phyloP scores from a whole-genome alignment of 2,113 vertebrate genomes.

The Pachypanchax playfairii region DNA sequence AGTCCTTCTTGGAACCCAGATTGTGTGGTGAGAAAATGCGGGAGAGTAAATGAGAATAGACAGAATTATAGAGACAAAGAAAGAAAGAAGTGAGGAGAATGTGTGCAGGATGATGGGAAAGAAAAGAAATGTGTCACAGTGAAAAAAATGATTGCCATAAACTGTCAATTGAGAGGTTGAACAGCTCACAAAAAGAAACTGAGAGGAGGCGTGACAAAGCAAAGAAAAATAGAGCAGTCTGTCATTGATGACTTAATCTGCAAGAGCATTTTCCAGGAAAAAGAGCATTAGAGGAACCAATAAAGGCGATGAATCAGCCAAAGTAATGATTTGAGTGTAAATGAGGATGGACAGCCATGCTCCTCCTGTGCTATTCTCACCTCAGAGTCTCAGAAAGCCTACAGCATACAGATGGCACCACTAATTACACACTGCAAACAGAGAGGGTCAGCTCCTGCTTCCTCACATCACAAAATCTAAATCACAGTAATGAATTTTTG shows the following conservation, averaged over 20 bases:
- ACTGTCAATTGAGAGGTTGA: slow-evolving; percentile 45
- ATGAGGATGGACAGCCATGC: slow-evolving; percentile 68
- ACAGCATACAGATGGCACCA: slow-evolving; percentile 72
- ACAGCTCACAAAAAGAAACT: slow-evolving; percentile 26
- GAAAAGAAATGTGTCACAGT: slow-evolving; percentile 8
- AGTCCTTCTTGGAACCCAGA: slow-evolving; percentile 40
- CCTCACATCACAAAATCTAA: slow-evolving; percentile 27
- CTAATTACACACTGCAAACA: slow-evolving; percentile 69
- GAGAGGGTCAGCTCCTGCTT: slow-evolving; percentile 49
- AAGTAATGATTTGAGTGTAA: slow-evolving; percentile 70
- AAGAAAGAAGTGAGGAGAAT: slow-evolving; percentile 27
- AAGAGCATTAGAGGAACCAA: slow-evolving; percentile 43
- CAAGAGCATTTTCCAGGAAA: slow-evolving; percentile 50
- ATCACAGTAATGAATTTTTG: slow-evolving; percentile 20
- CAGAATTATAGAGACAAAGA: slow-evolving; percentile 29
- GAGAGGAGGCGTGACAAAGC: slow-evolving; percentile 13
- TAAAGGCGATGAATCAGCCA: slow-evolving; percentile 45
- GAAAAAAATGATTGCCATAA: slow-evolving; percentile 12
- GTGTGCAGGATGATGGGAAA: slow-evolving; percentile 10
- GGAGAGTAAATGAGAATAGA: slow-evolving; percentile 22
- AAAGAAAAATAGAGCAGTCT: slow-evolving; percentile 53
- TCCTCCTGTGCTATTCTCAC: slow-evolving; percentile 67
- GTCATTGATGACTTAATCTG: slow-evolving; percentile 63
- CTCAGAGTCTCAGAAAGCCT: slow-evolving; percentile 64
- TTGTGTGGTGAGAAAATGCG: slow-evolving; percentile 1